Base-by-base conservation (phyloP, 2,888 invertebrate genomes). In the Carabus problematicus region DNA sequence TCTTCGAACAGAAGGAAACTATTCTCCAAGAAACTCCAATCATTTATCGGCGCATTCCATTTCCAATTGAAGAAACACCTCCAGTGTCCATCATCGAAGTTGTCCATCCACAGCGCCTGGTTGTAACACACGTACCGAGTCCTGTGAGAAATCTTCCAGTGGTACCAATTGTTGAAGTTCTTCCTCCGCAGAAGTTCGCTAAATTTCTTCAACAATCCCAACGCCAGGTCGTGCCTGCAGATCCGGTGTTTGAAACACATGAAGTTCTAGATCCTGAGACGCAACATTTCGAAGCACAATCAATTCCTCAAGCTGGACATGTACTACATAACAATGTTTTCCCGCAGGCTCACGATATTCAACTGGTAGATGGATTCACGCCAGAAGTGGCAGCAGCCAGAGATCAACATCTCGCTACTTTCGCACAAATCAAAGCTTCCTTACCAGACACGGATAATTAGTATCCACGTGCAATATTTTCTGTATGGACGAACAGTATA, bases 381-480 rank as follows among this genome's bases (percentile, higher is more conserved):
- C 76, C 76, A 3, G 77, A 77, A 71, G 77, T 78, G 8, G 72
- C 73, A 14, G 76, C 74, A 11, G 77, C 77, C 0, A 73, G 75
- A 60, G 67, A 71, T 42, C 75, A 74, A 6, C 77, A 77, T 72
- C 64, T 77, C 9, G 70, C 71, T n/a, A 72, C 71, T 16, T 70
- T 66, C 14, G 69, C 69, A n/a, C 70, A 70, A 61, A 60, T 71
- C 3, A 72, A 63, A 29, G 68, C 72, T 14, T 14, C 47, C 12
- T 64, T 74, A 11, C 74, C 74, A 4, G 56, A 60, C 12, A 49
- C 73, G 18, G 64, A 69, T 6, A 49, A 56, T 56, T 29, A 29
- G 29, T 6, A 29, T 29, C 29, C 29, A 7, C 29, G 29, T 29
- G 29, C 29, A 29, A 29, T 29, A 29, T 29, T 3, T 29, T 29